These are phyloP conservation scores for Periparus ater DNA, from an alignment of 2,797 vertebrate species.

Conservation along the genomic window DNA sequence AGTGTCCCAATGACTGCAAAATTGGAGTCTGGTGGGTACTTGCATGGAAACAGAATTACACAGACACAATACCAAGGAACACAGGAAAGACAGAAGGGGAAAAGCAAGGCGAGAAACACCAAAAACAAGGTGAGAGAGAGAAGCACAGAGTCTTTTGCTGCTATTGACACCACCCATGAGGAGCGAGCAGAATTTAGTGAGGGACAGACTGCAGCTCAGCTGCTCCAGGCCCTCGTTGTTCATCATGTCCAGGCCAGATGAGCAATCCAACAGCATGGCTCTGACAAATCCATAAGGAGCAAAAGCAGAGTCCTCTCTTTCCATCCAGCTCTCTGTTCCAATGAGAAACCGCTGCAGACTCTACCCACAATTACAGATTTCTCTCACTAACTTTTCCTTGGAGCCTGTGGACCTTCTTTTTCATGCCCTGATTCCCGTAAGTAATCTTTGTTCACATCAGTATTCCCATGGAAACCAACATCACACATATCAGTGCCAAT, in stretches of 20 bases:
- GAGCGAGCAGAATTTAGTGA: not conserved
- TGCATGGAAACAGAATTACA: not conserved
- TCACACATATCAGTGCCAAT: not conserved
- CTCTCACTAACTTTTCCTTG: not conserved
- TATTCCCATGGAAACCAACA: conserved; percentile 6
- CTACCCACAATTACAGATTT: not conserved
- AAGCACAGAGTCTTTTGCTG: not conserved
- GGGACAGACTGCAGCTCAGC: not conserved
- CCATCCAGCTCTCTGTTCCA: not conserved
- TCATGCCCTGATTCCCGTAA: not conserved
- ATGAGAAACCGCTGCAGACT: not conserved
- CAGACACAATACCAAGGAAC: not conserved
- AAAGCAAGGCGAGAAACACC: not conserved
- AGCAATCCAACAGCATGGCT: not conserved
- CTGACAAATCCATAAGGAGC: not conserved
- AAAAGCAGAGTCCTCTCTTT: not conserved
- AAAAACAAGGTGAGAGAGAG: not conserved
- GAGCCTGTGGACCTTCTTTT: not conserved
- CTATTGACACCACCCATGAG: fast-evolving
- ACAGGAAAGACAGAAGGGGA: not conserved
- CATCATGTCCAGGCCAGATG: not conserved
- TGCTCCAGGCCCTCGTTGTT: not conserved
- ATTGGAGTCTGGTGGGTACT: not conserved
- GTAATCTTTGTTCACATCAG: not conserved
- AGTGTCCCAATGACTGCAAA: not conserved